A percentile compares a stretch with the other conserved stretches of the same genome.
Conservation (phyloP, 2,797 vertebrate genomes). For the Oreochromis grahami region DNA sequence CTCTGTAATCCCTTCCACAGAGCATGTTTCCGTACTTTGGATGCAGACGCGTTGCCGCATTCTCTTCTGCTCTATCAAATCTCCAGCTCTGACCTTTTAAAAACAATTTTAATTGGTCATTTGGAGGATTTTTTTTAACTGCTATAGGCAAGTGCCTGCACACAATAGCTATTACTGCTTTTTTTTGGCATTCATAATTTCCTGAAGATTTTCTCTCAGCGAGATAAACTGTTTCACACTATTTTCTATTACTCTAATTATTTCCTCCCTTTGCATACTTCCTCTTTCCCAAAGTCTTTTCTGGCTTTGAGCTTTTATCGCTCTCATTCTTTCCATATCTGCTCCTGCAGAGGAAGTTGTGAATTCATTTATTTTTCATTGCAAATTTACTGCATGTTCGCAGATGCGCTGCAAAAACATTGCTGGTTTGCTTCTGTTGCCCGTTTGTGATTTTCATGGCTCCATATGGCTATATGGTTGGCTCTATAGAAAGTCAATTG, state of each 20-base stretch:
- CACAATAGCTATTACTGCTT: slow-evolving; percentile 15
- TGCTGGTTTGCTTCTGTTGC: slow-evolving; percentile 4
- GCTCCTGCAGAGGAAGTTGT: slow-evolving; percentile 19
- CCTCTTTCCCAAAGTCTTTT: background rate
- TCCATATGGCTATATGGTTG: background rate
- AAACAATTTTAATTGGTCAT: background rate
- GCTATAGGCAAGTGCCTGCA: background rate
- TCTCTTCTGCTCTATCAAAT: background rate
- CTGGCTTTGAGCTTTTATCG: slow-evolving; percentile 24
- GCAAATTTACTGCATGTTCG: slow-evolving; percentile 14
- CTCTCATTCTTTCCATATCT: slow-evolving; percentile 4
- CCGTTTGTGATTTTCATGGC: slow-evolving; percentile 12
- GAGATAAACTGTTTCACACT: slow-evolving; percentile 30
- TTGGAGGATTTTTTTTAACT: slow-evolving; percentile 11
- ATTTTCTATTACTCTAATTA: slow-evolving; percentile 33
- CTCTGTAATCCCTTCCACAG: slow-evolving; percentile 18
- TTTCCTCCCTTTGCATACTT: background rate
- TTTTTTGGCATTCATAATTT: slow-evolving; percentile 12
- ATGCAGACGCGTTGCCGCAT: background rate
- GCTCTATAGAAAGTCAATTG: background rate
- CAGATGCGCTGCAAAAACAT: slow-evolving; percentile 17
- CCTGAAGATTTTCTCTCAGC: slow-evolving; percentile 9
- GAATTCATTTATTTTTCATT: slow-evolving; percentile 47
- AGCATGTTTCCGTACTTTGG: background rate
- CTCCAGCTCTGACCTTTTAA: background rate